Evolutionary conservation across 2,888 invertebrate species (phyloP), one percentile per base, ranked within the genome.

Genomic region (Ornithoptera alexandrae): DNA sequence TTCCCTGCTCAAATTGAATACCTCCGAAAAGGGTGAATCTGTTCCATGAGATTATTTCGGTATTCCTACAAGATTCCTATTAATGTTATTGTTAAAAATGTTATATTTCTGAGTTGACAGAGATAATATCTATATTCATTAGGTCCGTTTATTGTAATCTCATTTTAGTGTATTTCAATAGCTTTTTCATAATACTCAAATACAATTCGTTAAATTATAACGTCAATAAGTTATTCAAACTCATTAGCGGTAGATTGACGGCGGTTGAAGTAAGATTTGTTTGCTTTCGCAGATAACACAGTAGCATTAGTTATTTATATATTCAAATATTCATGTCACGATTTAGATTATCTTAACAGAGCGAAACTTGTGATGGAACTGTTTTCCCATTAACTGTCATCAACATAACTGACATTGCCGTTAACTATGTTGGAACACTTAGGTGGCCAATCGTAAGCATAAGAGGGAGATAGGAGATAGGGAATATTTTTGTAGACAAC

Each of bases 201-300:
- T 30, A 30, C 30, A 30, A 30, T 53, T 53, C 6, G 18, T n/a
- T n/a, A 4, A 6, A 22, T 22, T 58, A 2, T 22, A 10, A 58
- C 20, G 10, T 12, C 22, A 22, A 59, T 62, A 62, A 50, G 12
- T 60, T 59, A 65, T 39, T 22, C 42, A 39, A 65, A 30, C 65
- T 65, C 59, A 65, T 65, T 65, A 65, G 59, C 20, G 30, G 15
- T 6, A 15, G 36, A 59, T 50, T 30, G 30, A 59, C 22, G 50
- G 46, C 24, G 22, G 22, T 65, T 42, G 57, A 57, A 65, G n/a
- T 65, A 59, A 42, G 65, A 65, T 59, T 65, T 59, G 65, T 65
- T 65, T 65, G 30, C 24, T 24, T 22, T n/a, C 50, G 15, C 50
- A 46, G 65, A 65, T 65, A 65, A 65, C 24, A 12, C 59, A 65